Conservation (phyloP, 2,797 vertebrate genomes). For the Atherinosoma microstoma region DNA sequence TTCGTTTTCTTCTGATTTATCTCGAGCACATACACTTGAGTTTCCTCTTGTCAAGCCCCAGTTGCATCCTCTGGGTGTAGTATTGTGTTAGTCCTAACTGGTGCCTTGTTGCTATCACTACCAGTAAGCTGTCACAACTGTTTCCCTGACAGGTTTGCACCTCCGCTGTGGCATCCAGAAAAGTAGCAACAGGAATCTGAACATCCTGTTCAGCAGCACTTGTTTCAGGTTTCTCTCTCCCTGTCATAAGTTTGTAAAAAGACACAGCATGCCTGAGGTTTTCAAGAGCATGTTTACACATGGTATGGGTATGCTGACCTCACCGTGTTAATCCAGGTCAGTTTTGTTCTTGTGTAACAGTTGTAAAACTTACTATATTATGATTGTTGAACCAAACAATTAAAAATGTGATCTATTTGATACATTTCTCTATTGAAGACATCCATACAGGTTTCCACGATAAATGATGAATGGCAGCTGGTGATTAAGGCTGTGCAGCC, state of each 20-base stretch:
- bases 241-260: neutral
- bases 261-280: neutral
- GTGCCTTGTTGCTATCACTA: conserved; percentile 68
- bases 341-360: neutral
- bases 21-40: conserved; percentile 40
- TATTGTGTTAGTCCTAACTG: conserved; percentile 45
- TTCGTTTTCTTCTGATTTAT: conserved; percentile 40
- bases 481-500: conserved; percentile 2
- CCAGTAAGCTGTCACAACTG: conserved; percentile 66
- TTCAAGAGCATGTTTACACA: conserved; percentile 2
- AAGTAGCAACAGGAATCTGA: conserved; percentile 41
- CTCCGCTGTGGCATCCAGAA: conserved; percentile 40
- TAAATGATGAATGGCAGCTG: neutral
- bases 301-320: neutral
- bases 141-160: conserved; percentile 54
- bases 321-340: neutral
- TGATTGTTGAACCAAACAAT: neutral
- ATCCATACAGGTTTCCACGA: neutral
- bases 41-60: conserved; percentile 58
- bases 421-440: neutral
- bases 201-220: conserved; percentile 28
- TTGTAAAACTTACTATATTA: neutral
- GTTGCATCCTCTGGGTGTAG: conserved; percentile 45
- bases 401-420: neutral
- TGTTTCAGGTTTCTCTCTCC: conserved; percentile 18